Conservation (phyloP, 1,140 invertebrate species). For the Ceratina australensis region DNA sequence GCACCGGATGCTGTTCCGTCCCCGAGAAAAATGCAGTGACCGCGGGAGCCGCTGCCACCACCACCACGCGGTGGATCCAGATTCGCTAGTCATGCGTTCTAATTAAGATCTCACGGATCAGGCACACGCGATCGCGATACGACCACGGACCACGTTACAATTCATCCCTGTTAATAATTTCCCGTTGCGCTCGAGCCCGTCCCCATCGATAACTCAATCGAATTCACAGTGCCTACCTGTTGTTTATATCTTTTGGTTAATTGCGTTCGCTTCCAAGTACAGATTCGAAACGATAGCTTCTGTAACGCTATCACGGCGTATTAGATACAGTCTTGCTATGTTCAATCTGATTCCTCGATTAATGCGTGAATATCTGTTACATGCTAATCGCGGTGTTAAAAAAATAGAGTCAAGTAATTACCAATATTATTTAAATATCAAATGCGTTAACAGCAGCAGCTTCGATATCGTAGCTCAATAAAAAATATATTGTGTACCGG, state of each 20-base stretch:
- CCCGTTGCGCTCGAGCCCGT: not conserved
- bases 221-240: not conserved
- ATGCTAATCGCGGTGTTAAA: too few species aligned
- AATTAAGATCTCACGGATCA: constrained; percentile 64
- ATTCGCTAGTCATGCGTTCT: constrained; percentile 65
- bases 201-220: not conserved
- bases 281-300: not conserved
- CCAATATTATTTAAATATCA: too few species aligned
- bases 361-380: too few species aligned
- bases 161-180: constrained; percentile 46
- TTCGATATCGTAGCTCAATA: too few species aligned
- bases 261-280: not conserved
- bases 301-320: not conserved
- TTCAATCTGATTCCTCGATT: not conserved
- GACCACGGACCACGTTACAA: constrained; percentile 14
- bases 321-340: not conserved
- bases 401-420: too few species aligned
- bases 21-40: constrained; percentile 51
- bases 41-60: constrained; percentile 27
- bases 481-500: too few species aligned
- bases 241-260: not conserved
- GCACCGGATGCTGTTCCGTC: constrained; percentile 54
- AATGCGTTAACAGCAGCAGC: too few species aligned
- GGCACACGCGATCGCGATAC: constrained; percentile 56
- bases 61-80: constrained; percentile 31